These are phyloP conservation scores for Scopus umbretta DNA, from an alignment of 2,113 vertebrate species.

Conservation along the genomic window DNA sequence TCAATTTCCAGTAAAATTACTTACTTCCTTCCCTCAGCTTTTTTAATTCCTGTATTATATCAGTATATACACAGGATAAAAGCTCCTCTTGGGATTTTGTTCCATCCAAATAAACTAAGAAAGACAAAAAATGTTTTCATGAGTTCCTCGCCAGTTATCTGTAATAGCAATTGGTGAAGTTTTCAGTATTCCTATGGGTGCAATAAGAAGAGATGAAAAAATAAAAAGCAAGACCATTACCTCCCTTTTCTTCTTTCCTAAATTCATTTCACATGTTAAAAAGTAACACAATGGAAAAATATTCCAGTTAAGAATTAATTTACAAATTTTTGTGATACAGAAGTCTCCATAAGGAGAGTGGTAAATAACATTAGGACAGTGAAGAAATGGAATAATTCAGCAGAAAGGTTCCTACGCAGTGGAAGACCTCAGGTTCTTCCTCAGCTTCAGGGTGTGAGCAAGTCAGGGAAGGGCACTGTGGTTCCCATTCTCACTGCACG, in stretches of 20 bases:
- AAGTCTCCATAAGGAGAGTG: not conserved
- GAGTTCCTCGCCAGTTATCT: not conserved
- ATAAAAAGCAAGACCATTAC: not conserved
- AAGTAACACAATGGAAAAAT: not conserved
- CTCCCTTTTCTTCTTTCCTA: not conserved
- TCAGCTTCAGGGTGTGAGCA: not conserved
- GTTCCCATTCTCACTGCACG: not conserved
- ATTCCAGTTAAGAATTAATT: not conserved
- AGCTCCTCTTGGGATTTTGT: conserved; percentile 80
- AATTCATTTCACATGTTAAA: not conserved
- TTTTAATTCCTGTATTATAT: conserved; percentile 74
- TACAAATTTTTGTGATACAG: not conserved
- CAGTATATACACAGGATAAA: conserved; percentile 72
- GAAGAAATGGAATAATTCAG: not conserved
- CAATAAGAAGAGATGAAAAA: not conserved
- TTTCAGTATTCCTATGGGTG: not conserved
- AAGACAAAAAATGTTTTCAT: not conserved
- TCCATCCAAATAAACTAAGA: conserved; percentile 87
- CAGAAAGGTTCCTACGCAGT: not conserved
- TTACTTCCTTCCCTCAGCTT: conserved; percentile 61
- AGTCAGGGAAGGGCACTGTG: not conserved
- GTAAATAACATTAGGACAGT: not conserved
- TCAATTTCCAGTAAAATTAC: not conserved
- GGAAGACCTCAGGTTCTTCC: not conserved
- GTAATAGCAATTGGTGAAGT: not conserved